phyloP scores from a whole-genome alignment of 1,140 invertebrate genomes.

The Nomia melanderi region DNA sequence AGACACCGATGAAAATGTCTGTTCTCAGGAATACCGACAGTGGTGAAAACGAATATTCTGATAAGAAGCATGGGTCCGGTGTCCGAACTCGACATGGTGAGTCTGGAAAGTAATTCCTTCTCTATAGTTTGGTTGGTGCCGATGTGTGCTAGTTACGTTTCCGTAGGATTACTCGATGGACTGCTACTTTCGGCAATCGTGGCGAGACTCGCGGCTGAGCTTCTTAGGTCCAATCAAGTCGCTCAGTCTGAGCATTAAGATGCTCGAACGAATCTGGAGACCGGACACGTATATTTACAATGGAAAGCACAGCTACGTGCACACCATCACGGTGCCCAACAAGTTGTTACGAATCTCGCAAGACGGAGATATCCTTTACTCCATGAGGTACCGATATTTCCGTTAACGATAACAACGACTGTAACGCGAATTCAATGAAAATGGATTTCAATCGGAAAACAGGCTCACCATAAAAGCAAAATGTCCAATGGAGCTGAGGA shows the following conservation, averaged over 20 bases:
- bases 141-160: slow-evolving; percentile 5
- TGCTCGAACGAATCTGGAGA: slow-evolving; percentile 96
- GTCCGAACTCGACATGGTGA: slow-evolving; percentile 97
- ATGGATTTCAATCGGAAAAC: slow-evolving; percentile 40
- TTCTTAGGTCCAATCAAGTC: slow-evolving; percentile 91
- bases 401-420: no score
- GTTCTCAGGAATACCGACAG: slow-evolving; percentile 89
- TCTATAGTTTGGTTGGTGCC: no score
- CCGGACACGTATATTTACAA: slow-evolving; percentile 97
- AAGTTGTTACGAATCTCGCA: slow-evolving; percentile 93
- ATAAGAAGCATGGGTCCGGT: slow-evolving; percentile 97
- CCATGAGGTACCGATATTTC: slow-evolving; percentile 88
- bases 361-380: slow-evolving; percentile 96
- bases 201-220: slow-evolving; percentile 91
- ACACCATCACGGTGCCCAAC: slow-evolving; percentile 97
- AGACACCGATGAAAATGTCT: background rate
- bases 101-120: slow-evolving; percentile 36
- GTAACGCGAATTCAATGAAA: no score
- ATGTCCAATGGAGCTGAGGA: slow-evolving; percentile 97
- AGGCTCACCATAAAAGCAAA: slow-evolving; percentile 98
- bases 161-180: slow-evolving; percentile 97
- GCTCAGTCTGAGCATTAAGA: slow-evolving; percentile 92
- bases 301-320: slow-evolving; percentile 95
- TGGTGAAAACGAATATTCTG: slow-evolving; percentile 95
- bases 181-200: slow-evolving; percentile 96